Conservation (phyloP, 2,113 vertebrate species). For the Nestor notabilis region DNA sequence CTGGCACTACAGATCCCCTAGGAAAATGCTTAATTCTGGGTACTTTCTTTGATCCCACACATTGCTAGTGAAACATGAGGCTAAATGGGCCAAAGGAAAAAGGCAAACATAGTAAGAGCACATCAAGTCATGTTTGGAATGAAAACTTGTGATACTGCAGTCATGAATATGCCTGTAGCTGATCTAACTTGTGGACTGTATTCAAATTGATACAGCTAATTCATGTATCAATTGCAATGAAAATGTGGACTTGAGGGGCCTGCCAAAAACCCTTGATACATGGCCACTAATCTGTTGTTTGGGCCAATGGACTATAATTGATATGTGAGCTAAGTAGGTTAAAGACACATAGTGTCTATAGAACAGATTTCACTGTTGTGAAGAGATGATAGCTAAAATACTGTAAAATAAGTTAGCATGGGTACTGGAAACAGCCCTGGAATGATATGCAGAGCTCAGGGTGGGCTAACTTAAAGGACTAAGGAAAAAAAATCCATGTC, state of each 20-base stretch:
- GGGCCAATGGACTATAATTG: background rate
- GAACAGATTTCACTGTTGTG: background rate
- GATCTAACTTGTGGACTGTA: background rate
- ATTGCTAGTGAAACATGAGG: background rate
- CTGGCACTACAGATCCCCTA: background rate
- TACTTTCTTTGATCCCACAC: background rate
- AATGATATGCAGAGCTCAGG: background rate
- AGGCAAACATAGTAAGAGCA: background rate
- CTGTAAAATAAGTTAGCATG: background rate
- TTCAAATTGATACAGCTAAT: background rate
- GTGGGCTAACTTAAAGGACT: background rate
- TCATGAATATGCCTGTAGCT: background rate
- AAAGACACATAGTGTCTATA: background rate
- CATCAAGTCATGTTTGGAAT: background rate
- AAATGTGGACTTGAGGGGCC: background rate
- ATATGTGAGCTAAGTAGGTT: background rate
- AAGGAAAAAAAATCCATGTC: background rate
- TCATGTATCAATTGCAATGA: background rate
- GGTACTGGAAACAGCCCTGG: background rate
- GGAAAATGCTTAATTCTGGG: background rate
- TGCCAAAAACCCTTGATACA: background rate
- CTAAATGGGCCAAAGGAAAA: background rate
- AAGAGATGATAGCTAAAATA: background rate
- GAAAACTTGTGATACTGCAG: background rate
- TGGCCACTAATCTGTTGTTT: background rate